phyloP scores from a whole-genome alignment of 2,888 invertebrate species.

The Apomyelois bistriatella region DNA sequence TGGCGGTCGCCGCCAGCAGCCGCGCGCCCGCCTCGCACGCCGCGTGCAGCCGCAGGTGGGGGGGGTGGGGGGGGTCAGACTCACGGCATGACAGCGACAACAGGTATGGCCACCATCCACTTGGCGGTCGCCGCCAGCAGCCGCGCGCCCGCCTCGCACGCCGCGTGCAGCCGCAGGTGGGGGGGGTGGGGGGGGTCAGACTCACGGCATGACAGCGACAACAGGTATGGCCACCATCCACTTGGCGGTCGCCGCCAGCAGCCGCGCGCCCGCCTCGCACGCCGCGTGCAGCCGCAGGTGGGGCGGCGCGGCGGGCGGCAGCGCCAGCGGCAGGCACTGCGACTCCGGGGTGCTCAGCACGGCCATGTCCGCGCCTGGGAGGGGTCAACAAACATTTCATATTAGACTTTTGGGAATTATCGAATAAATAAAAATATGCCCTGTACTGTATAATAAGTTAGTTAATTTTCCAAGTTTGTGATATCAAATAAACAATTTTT shows the following conservation, averaged over 20 bases:
- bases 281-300: constrained; percentile 96
- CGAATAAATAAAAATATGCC: too few species aligned
- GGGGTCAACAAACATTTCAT: neutral
- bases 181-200: constrained; percentile 89
- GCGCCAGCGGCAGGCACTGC: constrained; percentile 38
- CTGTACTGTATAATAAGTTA: too few species aligned
- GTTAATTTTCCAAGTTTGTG: too few species aligned
- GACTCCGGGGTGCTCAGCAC: constrained; percentile 49
- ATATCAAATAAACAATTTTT: too few species aligned
- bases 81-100: constrained; percentile 89
- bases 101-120: constrained; percentile 92
- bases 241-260: constrained; percentile 93
- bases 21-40: too few species aligned
- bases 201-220: constrained; percentile 88
- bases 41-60: too few species aligned
- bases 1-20: too few species aligned
- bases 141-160: constrained; percentile 96
- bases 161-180: constrained; percentile 95
- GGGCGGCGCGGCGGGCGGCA: constrained; percentile 89
- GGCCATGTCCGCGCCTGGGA: constrained; percentile 3
- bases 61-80: too few species aligned
- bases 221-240: constrained; percentile 93
- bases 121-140: constrained; percentile 94
- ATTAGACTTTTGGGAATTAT: too few species aligned
- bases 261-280: constrained; percentile 95